A percentile compares a stretch with the other conserved stretches of the same genome.
phyloP scores from a whole-genome alignment of 2,797 vertebrate species.

The Sphaeramia orbicularis region DNA sequence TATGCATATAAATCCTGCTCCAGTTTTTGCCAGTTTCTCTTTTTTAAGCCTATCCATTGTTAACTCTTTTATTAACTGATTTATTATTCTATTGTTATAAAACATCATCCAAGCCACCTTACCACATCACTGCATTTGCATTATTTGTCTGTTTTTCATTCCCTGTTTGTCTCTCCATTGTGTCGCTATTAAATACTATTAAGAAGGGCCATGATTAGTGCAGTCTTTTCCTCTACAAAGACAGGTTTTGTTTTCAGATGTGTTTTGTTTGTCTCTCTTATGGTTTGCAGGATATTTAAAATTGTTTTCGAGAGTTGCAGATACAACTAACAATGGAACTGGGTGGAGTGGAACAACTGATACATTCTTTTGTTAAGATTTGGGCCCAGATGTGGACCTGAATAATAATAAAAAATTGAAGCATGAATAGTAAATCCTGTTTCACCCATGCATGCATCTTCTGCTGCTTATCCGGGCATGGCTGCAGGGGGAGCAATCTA shows the following conservation, averaged over 20 bases:
- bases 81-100: no score
- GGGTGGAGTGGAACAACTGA: no score
- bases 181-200: constrained; percentile 41
- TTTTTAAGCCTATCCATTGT: no score
- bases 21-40: no score
- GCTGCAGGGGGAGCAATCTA: no score
- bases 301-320: neutral
- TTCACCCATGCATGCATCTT: no score
- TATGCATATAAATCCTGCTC: no score
- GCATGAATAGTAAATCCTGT: no score
- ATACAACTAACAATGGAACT: neutral
- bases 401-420: no score
- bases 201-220: constrained; percentile 17
- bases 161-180: constrained; percentile 24
- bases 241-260: constrained; percentile 7
- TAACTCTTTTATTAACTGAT: constrained; percentile 32
- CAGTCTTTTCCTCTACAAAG: constrained; percentile 20
- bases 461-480: no score
- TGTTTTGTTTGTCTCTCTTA: constrained; percentile 7
- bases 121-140: constrained; percentile 31
- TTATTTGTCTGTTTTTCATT: constrained; percentile 18
- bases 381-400: no score
- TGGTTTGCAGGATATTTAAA: constrained; percentile 10
- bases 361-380: no score
- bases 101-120: constrained; percentile 25